These are phyloP conservation scores for Nesogale talazaci DNA, from an alignment of 2,113 vertebrate genomes.

Conservation along the genomic window DNA sequence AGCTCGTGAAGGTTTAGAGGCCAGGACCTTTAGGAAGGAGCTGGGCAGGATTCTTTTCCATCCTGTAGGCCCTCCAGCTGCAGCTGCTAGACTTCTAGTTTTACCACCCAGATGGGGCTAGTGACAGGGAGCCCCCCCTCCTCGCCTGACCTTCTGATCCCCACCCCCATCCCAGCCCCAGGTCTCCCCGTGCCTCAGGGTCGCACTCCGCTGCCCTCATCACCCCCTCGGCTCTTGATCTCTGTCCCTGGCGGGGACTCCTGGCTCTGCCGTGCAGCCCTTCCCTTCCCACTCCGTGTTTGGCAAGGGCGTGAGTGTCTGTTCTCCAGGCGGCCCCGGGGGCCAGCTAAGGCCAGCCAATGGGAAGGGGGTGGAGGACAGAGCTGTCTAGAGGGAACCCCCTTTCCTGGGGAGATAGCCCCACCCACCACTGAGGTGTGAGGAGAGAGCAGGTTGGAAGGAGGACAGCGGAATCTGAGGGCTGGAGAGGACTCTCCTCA, in stretches of 20 bases:
- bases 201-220: constrained; percentile 17
- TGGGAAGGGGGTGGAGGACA: constrained; percentile 45
- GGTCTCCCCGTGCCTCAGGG: constrained; percentile 30
- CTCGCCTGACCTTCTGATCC: constrained; percentile 52
- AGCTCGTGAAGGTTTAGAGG: neutral
- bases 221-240: constrained; percentile 64
- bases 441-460: neutral
- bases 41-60: neutral
- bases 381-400: constrained; percentile 58
- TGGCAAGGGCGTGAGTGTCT: constrained; percentile 74
- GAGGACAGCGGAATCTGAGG: neutral
- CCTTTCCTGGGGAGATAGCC: constrained; percentile 47
- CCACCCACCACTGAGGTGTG: neutral
- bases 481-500: neutral
- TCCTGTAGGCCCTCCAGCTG: neutral
- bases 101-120: neutral
- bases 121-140: neutral
- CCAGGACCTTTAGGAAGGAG: constrained; percentile 31
- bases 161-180: neutral
- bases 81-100: neutral
- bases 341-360: constrained; percentile 54
- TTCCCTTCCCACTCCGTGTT: constrained; percentile 79
- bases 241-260: constrained; percentile 74
- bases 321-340: constrained; percentile 70
- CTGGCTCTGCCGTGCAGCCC: constrained; percentile 62